Conservation (phyloP, 2,797 vertebrate species). For the Enoplosus armatus region DNA sequence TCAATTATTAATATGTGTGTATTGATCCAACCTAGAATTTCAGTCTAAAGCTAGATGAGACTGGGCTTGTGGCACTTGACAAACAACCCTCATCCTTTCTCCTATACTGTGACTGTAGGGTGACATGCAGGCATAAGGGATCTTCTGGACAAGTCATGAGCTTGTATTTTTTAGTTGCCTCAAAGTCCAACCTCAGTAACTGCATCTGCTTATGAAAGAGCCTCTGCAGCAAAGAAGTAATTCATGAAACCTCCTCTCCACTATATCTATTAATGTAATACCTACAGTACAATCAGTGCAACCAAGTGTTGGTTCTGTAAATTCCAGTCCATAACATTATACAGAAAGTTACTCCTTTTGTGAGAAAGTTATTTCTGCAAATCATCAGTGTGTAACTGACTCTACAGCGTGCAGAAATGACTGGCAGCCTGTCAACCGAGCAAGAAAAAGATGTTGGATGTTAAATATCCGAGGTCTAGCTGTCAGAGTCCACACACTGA, state of each 20-base stretch:
- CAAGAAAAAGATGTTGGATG: conserved; percentile 23
- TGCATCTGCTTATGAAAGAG: conserved; percentile 9
- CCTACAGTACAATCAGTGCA: neutral
- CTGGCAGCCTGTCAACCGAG: conserved; percentile 39
- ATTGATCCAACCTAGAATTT: neutral
- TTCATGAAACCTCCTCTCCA: neutral
- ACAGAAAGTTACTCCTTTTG: conserved; percentile 1
- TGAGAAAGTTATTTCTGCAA: conserved; percentile 9
- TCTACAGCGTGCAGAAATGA: conserved; percentile 22
- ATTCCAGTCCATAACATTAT: neutral
- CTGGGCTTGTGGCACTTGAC: neutral
- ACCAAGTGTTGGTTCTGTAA: neutral
- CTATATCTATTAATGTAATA: neutral
- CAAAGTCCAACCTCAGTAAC: neutral
- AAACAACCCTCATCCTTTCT: neutral
- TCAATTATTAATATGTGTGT: neutral
- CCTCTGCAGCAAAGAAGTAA: no score
- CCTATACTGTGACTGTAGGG: conserved; percentile 7
- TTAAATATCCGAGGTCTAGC: conserved; percentile 41
- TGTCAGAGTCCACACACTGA: conserved; percentile 49
- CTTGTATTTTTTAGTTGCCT: neutral
- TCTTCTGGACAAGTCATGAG: no score
- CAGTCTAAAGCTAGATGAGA: neutral
- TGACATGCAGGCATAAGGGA: conserved; percentile 15
- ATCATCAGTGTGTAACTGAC: conserved; percentile 1